phyloP scores from a whole-genome alignment of 2,113 vertebrate genomes.

The Heliornis fulica region DNA sequence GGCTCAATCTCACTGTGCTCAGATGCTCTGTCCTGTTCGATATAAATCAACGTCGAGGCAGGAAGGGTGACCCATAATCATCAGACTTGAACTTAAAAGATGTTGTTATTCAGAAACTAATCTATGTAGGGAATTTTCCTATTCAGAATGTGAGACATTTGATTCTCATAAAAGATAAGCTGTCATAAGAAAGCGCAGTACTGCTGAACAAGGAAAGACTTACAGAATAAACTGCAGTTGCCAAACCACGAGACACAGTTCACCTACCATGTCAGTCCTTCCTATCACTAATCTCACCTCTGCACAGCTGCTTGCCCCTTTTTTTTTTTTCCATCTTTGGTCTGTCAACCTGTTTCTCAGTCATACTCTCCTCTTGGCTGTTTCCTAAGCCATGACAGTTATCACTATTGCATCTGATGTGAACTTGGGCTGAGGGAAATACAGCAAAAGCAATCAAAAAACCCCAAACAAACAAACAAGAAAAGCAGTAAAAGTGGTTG shows the following conservation, averaged over 20 bases:
- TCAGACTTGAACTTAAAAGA: neutral
- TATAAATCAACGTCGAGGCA: slow-evolving; percentile 24
- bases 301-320: neutral
- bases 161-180: neutral
- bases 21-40: slow-evolving; percentile 31
- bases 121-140: slow-evolving; percentile 8
- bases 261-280: slow-evolving; percentile 17
- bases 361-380: neutral
- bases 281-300: neutral
- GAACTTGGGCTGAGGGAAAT: neutral
- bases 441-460: neutral
- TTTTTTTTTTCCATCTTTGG: neutral
- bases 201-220: neutral
- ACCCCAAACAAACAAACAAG: too few relatives aligned
- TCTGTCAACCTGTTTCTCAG: neutral
- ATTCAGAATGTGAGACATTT: neutral
- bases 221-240: slow-evolving; percentile 18
- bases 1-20: slow-evolving; percentile 4
- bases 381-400: slow-evolving; percentile 12
- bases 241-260: slow-evolving; percentile 4
- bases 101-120: slow-evolving; percentile 6
- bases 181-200: neutral
- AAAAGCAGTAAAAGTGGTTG: neutral
- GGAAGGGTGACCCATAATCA: slow-evolving; percentile 30
- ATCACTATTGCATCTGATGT: neutral